A percentile compares a stretch with the other conserved stretches of the same genome.
Evolutionary conservation across 2,113 vertebrate species (phyloP).

Genomic region (Lichenostomus cassidix): DNA sequence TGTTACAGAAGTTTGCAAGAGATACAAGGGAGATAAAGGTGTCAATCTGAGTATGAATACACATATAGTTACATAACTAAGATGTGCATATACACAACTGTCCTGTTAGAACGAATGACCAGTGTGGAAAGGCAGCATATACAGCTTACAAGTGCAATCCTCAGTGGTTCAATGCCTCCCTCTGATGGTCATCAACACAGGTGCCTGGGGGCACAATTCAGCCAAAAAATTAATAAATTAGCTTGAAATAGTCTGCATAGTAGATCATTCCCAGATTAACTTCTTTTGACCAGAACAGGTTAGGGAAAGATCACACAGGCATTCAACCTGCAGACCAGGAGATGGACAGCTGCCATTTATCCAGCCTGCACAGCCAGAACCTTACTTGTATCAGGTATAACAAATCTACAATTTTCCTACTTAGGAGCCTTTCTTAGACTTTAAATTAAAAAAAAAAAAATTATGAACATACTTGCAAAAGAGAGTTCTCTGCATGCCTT

Average conservation of each 20-base stretch:
- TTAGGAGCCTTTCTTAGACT: background rate
- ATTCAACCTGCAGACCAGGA: background rate
- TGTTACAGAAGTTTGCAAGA: background rate
- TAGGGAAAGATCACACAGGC: background rate
- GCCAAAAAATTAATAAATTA: background rate
- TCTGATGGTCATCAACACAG: background rate
- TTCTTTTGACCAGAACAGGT: background rate
- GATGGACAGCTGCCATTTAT: background rate
- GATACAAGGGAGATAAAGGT: background rate
- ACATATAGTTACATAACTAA: background rate
- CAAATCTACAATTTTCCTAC: background rate
- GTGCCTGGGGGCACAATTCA: background rate
- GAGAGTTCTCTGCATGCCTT: background rate
- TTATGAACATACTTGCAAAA: background rate
- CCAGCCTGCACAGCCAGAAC: background rate
- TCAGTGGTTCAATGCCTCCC: fast-evolving
- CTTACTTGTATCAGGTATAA: background rate
- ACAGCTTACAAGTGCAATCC: background rate
- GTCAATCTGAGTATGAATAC: background rate
- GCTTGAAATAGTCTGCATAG: background rate
- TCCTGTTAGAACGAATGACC: background rate
- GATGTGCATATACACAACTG: background rate
- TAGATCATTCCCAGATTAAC: background rate
- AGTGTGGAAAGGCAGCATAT: background rate
- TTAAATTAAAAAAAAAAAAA: background rate